Percentiles rank a stretch among this genome's conserved stretches.
Evolutionary conservation across 2,888 invertebrate genomes (phyloP).

Genomic region (Phlogophora meticulosa): DNA sequence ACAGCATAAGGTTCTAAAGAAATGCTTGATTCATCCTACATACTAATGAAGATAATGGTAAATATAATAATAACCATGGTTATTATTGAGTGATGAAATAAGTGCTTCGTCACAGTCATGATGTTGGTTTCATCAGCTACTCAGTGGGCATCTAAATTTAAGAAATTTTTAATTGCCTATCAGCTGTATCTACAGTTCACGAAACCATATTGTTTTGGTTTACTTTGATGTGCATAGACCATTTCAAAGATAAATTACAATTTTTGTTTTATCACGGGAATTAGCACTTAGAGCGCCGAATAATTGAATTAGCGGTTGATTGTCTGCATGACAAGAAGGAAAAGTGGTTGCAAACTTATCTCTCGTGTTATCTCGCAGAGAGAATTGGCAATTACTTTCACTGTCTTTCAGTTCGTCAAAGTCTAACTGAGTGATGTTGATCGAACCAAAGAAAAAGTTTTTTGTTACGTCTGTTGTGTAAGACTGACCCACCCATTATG

Average conservation of each 20-base stretch:
- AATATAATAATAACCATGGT: slow-evolving; percentile 22
- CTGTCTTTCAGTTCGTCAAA: slow-evolving; percentile 77
- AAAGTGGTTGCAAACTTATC: slow-evolving; percentile 80
- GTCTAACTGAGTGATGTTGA: slow-evolving; percentile 64
- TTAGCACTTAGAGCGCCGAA: slow-evolving; percentile 73
- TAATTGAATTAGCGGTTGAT: slow-evolving; percentile 82
- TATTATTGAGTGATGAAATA: slow-evolving; percentile 28
- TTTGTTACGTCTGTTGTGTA: slow-evolving; percentile 51
- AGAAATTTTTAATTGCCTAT: slow-evolving; percentile 52
- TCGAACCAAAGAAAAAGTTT: slow-evolving; percentile 67
- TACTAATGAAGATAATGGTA: neutral
- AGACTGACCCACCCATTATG: slow-evolving; percentile 46
- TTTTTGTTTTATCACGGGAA: slow-evolving; percentile 72
- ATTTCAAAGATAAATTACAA: slow-evolving; percentile 54
- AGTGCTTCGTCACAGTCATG: slow-evolving; percentile 50
- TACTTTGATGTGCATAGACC: slow-evolving; percentile 50
- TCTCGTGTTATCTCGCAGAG: slow-evolving; percentile 76
- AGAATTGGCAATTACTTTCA: slow-evolving; percentile 83
- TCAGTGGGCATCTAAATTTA: slow-evolving; percentile 27
- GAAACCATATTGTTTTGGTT: slow-evolving; percentile 58
- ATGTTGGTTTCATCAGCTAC: slow-evolving; percentile 21
- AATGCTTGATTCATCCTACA: neutral
- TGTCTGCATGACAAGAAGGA: slow-evolving; percentile 79
- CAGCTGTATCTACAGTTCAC: slow-evolving; percentile 40
- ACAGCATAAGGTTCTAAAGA: neutral